Conservation (phyloP, 2,888 invertebrate species). For the Uropetala carovei region DNA sequence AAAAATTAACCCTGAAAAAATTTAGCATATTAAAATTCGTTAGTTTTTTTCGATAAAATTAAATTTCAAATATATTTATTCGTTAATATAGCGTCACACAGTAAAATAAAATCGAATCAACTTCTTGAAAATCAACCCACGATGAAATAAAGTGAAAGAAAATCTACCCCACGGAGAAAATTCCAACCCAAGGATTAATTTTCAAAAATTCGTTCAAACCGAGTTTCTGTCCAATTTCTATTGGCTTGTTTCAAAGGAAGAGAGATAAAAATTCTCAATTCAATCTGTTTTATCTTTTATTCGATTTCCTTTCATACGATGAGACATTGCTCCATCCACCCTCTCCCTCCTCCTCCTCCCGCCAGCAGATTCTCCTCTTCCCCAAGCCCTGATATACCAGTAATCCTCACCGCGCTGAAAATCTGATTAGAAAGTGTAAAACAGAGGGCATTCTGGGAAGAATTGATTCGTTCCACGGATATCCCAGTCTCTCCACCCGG, state of each 20-base stretch:
- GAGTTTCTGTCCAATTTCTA: conserved; percentile 13
- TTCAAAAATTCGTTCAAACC: conserved; percentile 32
- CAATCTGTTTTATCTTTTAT: conserved; percentile 51
- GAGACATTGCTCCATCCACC: not conserved
- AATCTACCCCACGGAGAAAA: too few relatives aligned
- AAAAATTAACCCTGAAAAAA: too few relatives aligned
- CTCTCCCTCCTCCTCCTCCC: not conserved
- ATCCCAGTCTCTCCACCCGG: not conserved
- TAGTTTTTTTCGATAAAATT: too few relatives aligned
- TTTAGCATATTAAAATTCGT: too few relatives aligned
- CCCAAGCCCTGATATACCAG: conserved; percentile 36
- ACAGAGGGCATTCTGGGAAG: conserved; percentile 63
- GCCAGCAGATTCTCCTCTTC: not conserved
- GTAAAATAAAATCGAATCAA: too few relatives aligned
- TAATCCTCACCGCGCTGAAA: conserved; percentile 62
- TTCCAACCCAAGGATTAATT: too few relatives aligned
- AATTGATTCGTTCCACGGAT: conserved; percentile 51
- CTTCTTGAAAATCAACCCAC: too few relatives aligned
- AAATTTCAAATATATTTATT: too few relatives aligned
- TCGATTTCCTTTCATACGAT: conserved; percentile 35
- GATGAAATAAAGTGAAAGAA: too few relatives aligned
- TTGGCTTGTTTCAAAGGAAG: conserved; percentile 26
- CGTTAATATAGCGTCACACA: too few relatives aligned
- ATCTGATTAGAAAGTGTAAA: conserved; percentile 64
- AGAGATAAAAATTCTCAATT: conserved; percentile 12